Base-by-base conservation (phyloP, 1,140 invertebrate species). In the Drosophila bipectinata region DNA sequence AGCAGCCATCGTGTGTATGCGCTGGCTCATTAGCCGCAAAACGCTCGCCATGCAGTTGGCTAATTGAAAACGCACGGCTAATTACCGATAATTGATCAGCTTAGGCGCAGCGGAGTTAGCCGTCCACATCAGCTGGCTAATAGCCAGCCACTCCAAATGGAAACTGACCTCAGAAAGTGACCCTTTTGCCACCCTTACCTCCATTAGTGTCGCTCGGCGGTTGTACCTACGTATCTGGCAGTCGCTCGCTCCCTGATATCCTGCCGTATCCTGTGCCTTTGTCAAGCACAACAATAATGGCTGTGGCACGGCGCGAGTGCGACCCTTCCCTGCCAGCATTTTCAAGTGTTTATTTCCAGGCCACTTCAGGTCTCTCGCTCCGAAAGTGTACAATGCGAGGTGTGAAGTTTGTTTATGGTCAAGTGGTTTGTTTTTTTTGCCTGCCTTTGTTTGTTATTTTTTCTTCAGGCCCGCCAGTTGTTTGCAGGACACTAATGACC, bases 351-450 rank as follows among this genome's bases (percentile, higher is more conserved):
- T 87, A 88, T 87, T 87, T 85, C 83, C 83, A 76, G 79, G 73
- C 67, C 83, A 83, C 82, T 87, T 71, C 82, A 87, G 82, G 61
- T 60, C 81, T 48, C 59, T 45, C 48, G 28, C 61, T 8, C 24
- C 34, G 9, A 64, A 39, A 71, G 62, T 67, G 48, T 41, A 73
- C 82, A 88, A 69, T 88, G 64, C 60, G 78, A 87, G 83, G 82
- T 88, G 82, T 82, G 80, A 87, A 88, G 83, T 87, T 88, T 88
- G 79, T 88, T 87, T 87, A 85, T 87, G 82, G 82, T 87, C 82
- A 85, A 85, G 82, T 87, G 82, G 78, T 34, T 75, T 73, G 54
- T 39, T 54, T 58, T 69, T 75, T 75, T 68, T 39, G n/a, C 5
- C 24, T 18, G 12, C 28, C 61, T 52, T 71, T 51, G 48, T 37